Evolutionary conservation across 2,113 vertebrate genomes (phyloP).

Genomic region (Boulengeromyrus knoepffleri): DNA sequence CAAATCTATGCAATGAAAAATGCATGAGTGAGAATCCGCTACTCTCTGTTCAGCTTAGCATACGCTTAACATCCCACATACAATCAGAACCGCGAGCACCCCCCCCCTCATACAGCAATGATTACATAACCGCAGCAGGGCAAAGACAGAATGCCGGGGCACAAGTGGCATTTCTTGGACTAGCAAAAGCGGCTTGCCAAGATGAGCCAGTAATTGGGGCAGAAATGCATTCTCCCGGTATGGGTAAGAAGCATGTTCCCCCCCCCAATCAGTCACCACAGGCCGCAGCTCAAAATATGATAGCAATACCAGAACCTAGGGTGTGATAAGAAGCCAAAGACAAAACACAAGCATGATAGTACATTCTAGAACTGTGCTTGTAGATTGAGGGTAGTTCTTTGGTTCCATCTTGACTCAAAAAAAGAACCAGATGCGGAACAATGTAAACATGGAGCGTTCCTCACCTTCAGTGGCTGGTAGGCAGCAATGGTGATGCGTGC

Average conservation of each 20-base stretch:
- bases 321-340: too few species aligned
- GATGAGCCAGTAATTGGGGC: not conserved
- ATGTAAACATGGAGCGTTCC: constrained; percentile 25
- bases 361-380: not conserved
- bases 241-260: not conserved
- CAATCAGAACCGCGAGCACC: not conserved
- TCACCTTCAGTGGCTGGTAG: constrained; percentile 76
- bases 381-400: not conserved
- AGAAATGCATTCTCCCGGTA: not conserved
- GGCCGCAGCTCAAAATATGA: not conserved
- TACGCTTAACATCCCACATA: not conserved
- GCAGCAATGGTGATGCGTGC: constrained; percentile 79
- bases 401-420: not conserved
- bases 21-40: not conserved
- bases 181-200: not conserved
- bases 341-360: not conserved
- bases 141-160: not conserved
- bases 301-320: too few species aligned
- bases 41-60: not conserved
- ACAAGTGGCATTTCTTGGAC: not conserved
- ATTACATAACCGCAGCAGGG: not conserved
- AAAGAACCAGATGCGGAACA: not conserved
- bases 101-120: too few species aligned
- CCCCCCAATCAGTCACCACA: not conserved
- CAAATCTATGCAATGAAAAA: not conserved